Evolutionary conservation across 1,140 invertebrate species (phyloP).

Genomic region (Trichonephila inaurata): DNA sequence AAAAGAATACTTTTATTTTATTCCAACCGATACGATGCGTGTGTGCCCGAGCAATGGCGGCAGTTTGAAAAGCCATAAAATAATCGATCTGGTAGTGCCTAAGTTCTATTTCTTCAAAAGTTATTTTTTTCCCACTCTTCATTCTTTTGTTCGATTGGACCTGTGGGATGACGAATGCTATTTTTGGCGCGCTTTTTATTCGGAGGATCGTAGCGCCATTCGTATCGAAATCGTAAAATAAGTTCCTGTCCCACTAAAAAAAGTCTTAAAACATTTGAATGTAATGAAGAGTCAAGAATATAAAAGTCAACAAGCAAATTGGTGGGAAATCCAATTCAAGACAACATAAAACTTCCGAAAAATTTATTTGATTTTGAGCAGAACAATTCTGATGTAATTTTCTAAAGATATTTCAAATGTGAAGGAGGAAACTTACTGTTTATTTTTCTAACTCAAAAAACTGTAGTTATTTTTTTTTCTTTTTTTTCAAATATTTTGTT

Average conservation of each 20-base stretch:
- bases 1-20: slow-evolving; percentile 44
- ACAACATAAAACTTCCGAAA: no score
- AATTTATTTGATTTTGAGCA: no score
- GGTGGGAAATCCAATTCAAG: background rate
- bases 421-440: no score
- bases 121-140: background rate
- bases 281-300: background rate
- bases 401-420: no score
- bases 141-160: slow-evolving; percentile 51
- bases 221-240: slow-evolving; percentile 37
- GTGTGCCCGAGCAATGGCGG: slow-evolving; percentile 55
- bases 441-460: no score
- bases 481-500: no score
- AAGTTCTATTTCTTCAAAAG: slow-evolving; percentile 55
- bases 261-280: slow-evolving; percentile 13
- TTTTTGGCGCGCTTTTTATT: slow-evolving; percentile 15
- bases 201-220: background rate
- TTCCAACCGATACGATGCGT: slow-evolving; percentile 46
- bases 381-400: no score
- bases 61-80: slow-evolving; percentile 72
- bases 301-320: background rate
- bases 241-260: background rate
- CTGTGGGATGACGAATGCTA: slow-evolving; percentile 51
- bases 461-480: no score
- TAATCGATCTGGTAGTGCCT: slow-evolving; percentile 55